Conservation (phyloP, 2,113 vertebrate species). For the Lates calcarifer region DNA sequence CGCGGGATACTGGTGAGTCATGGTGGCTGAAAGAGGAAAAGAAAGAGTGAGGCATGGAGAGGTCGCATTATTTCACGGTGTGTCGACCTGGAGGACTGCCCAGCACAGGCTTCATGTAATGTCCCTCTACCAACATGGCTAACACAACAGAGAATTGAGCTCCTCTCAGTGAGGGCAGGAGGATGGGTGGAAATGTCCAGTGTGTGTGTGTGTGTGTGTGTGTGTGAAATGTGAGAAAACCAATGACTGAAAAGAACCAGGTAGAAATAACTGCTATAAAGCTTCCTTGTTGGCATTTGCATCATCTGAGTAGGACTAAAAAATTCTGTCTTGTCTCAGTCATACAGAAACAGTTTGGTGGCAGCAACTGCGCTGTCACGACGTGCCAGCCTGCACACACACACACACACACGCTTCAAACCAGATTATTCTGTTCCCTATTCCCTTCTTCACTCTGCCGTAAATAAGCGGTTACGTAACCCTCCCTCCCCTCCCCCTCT, state of each 20-base stretch:
- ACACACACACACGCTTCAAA: conserved; percentile 21
- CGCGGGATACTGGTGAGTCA: conserved; percentile 95
- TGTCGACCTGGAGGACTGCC: conserved; percentile 11
- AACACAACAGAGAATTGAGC: background rate
- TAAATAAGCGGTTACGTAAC: conserved; percentile 77
- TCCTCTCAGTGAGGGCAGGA: background rate
- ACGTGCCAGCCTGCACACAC: conserved; percentile 29
- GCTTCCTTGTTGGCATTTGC: background rate
- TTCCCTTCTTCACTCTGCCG: conserved; percentile 41
- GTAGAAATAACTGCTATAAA: background rate
- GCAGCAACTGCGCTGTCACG: background rate
- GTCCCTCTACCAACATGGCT: conserved; percentile 10
- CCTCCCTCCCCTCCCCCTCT: conserved; percentile 34
- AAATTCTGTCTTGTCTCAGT: background rate
- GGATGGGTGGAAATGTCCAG: background rate
- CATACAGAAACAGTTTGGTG: background rate
- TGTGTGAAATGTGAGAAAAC: conserved; percentile 14
- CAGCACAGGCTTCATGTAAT: conserved; percentile 13
- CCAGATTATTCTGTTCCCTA: conserved; percentile 51
- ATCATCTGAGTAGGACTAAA: background rate
- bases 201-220: background rate
- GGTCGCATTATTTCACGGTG: conserved; percentile 17
- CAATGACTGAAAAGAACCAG: background rate
- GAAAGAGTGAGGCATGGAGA: conserved; percentile 16
- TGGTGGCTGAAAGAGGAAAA: conserved; percentile 78